Evolutionary conservation across 2,797 vertebrate genomes (phyloP).

Genomic region (Pagetopsis macropterus): DNA sequence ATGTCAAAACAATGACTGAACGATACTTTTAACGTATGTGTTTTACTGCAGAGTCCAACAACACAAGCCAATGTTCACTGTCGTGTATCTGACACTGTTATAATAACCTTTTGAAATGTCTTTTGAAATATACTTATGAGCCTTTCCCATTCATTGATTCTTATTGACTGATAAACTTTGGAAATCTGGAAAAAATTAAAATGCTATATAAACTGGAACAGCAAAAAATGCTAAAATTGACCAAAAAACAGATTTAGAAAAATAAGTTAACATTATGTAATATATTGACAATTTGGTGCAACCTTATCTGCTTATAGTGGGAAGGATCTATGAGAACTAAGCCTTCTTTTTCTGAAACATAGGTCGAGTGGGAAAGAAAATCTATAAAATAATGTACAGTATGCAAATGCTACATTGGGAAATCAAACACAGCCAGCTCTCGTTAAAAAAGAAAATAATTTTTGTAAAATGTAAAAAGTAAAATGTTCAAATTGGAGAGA

Average conservation of each 20-base stretch:
- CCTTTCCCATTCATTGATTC: background rate
- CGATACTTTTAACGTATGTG: background rate
- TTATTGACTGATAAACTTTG: background rate
- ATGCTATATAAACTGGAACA: no score
- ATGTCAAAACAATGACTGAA: background rate
- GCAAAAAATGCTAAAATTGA: background rate
- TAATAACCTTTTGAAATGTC: background rate
- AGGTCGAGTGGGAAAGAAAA: background rate
- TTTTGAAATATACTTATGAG: no score
- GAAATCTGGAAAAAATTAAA: slow-evolving; percentile 1
- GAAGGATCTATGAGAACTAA: background rate
- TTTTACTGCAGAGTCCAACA: background rate
- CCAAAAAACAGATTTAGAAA: background rate
- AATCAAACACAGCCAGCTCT: background rate
- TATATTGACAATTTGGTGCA: background rate
- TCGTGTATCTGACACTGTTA: background rate
- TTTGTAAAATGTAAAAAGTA: background rate
- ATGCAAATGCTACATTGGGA: background rate
- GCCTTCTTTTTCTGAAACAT: background rate
- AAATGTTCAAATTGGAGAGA: background rate
- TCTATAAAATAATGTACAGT: background rate
- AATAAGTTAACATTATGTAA: background rate
- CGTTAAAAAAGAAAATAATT: background rate
- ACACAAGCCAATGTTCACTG: background rate
- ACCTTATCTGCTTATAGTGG: background rate